Evolutionary conservation across 2,888 invertebrate species (phyloP).

Genomic region (Nomada fabriciana): DNA sequence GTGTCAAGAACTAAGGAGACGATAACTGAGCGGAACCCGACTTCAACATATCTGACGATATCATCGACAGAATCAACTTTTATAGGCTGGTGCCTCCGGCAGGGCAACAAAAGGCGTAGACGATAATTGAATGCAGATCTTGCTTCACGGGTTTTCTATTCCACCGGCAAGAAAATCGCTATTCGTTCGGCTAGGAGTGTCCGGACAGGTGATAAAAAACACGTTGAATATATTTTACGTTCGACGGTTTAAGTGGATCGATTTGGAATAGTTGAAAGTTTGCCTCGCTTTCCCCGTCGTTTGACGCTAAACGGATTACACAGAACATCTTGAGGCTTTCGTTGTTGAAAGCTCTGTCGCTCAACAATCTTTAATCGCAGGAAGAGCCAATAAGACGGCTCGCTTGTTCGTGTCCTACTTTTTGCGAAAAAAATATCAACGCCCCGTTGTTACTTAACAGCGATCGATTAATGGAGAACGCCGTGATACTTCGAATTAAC

Average conservation of each 20-base stretch:
- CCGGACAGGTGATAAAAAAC: neutral
- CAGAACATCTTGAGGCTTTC: constrained; percentile 44
- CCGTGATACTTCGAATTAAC: constrained; percentile 23
- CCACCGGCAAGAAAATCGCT: neutral
- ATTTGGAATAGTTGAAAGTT: constrained; percentile 2
- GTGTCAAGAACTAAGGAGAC: constrained; percentile 50
- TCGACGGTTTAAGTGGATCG: no score
- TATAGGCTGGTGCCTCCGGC: neutral
- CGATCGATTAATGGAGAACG: constrained; percentile 50
- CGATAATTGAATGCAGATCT: neutral
- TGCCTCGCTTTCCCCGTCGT: constrained; percentile 1
- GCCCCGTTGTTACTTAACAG: constrained; percentile 49
- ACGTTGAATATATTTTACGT: neutral
- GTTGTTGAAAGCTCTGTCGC: constrained; percentile 46
- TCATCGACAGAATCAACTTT: constrained; percentile 31
- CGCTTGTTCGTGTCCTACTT: constrained; percentile 48
- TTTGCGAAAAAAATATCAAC: constrained; percentile 63
- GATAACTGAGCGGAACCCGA: constrained; percentile 31
- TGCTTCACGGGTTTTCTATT: neutral
- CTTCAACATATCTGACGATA: constrained; percentile 33
- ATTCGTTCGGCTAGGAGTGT: neutral
- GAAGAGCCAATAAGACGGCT: constrained; percentile 53
- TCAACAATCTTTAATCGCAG: constrained; percentile 46
- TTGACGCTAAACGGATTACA: constrained; percentile 51
- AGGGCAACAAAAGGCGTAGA: neutral